These are phyloP conservation scores for Nipponia nippon DNA, from an alignment of 2,113 vertebrate species.

Conservation along the genomic window DNA sequence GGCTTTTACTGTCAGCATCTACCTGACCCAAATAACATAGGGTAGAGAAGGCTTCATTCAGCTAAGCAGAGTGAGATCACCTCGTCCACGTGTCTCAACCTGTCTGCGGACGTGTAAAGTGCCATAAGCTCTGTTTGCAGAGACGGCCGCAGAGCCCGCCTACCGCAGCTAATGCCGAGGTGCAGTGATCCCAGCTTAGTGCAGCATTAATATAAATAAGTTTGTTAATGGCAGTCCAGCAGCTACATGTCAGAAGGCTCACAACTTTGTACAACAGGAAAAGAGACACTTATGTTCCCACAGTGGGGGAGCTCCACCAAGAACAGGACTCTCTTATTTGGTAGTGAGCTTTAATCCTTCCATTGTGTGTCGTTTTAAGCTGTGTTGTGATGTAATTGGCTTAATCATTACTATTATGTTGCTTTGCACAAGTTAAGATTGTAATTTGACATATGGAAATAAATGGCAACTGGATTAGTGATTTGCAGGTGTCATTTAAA, in stretches of 20 bases:
- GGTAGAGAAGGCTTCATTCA: not conserved
- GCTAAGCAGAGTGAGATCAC: constrained; percentile 4
- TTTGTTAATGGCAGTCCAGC: constrained; percentile 21
- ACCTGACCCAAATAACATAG: constrained; percentile 8
- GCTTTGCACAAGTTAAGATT: constrained; percentile 56
- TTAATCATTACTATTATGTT: constrained; percentile 65
- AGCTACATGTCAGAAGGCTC: constrained; percentile 30
- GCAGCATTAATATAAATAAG: not conserved
- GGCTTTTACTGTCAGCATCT: not conserved
- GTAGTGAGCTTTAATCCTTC: constrained; percentile 61
- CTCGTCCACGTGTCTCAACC: not conserved
- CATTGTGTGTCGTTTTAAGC: constrained; percentile 61
- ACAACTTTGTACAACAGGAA: constrained; percentile 32
- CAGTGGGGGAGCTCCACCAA: constrained; percentile 49
- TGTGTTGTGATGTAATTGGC: constrained; percentile 66
- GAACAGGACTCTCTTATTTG: constrained; percentile 59
- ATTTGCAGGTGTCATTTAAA: constrained; percentile 58
- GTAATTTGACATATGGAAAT: constrained; percentile 62
- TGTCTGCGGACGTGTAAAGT: not conserved
- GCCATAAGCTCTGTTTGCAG: not conserved
- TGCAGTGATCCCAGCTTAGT: constrained; percentile 12
- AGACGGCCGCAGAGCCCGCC: not conserved
- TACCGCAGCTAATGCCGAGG: not conserved
- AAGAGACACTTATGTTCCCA: constrained; percentile 61
- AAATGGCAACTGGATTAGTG: constrained; percentile 52